These are phyloP conservation scores for Holocentrus rufus DNA, from an alignment of 2,797 vertebrate species.

Conservation along the genomic window DNA sequence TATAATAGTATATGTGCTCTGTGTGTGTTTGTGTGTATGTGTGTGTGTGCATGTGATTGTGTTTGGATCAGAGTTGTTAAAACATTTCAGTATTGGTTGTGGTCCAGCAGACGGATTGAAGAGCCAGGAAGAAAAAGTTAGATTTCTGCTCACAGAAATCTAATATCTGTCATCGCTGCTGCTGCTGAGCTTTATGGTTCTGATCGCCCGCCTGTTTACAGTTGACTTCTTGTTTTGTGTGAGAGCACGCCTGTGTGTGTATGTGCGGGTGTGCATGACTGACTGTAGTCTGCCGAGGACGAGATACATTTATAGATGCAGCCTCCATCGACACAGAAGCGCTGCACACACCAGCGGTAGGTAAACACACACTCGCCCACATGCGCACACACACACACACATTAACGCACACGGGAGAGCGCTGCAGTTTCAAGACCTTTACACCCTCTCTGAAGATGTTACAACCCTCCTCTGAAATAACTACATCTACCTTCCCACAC, in stretches of 20 bases:
- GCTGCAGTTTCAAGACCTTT: conserved; percentile 10
- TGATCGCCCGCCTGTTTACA: conserved; percentile 29
- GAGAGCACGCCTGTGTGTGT: not conserved
- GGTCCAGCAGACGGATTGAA: conserved; percentile 28
- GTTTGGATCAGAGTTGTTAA: conserved; percentile 29
- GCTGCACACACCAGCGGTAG: conserved; percentile 7
- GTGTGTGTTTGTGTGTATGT: conserved; percentile 11
- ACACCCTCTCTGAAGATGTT: not conserved
- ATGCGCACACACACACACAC: not conserved
- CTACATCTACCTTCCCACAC: not conserved
- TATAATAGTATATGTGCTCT: conserved; percentile 21
- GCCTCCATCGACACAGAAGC: not conserved
- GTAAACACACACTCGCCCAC: not conserved
- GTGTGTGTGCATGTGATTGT: not conserved
- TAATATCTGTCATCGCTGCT: conserved; percentile 36
- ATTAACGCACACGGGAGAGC: not conserved
- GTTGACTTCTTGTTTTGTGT: conserved; percentile 17
- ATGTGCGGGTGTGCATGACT: not conserved
- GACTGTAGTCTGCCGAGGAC: conserved; percentile 9
- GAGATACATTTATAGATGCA: conserved; percentile 25
- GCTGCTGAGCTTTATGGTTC: conserved; percentile 33
- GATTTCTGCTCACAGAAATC: conserved; percentile 15
- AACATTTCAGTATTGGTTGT: conserved; percentile 17
- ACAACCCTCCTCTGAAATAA: not conserved
- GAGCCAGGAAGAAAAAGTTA: conserved; percentile 20